These are phyloP conservation scores for Mystacides longicornis DNA, from an alignment of 2,888 invertebrate genomes.

Conservation along the genomic window DNA sequence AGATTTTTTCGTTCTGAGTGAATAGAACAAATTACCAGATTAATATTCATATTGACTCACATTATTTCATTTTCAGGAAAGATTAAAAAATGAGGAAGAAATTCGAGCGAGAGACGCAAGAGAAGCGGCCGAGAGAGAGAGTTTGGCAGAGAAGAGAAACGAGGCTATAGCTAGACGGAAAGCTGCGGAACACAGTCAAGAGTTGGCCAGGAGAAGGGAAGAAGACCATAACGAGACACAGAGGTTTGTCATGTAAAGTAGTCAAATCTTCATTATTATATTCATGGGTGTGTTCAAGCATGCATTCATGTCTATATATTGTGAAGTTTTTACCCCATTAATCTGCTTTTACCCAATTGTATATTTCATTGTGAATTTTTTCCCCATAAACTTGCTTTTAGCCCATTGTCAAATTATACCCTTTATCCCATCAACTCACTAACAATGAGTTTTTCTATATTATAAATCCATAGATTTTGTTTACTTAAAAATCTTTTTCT, in stretches of 20 bases:
- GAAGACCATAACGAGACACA: conserved; percentile 28
- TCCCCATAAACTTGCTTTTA: neutral
- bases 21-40: neutral
- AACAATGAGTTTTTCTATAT: no score
- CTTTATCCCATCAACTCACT: no score
- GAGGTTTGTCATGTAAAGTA: conserved; percentile 30
- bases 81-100: conserved; percentile 55
- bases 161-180: conserved; percentile 23
- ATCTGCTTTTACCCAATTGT: no score
- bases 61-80: conserved; percentile 37
- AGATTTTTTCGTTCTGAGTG: neutral
- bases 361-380: no score
- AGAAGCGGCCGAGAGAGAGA: conserved; percentile 42
- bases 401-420: no score
- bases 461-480: no score
- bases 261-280: neutral
- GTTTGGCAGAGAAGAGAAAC: conserved; percentile 31
- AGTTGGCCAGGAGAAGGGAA: conserved; percentile 24
- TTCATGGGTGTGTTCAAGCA: neutral
- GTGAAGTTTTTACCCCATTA: no score
- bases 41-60: neutral
- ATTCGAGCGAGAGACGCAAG: conserved; percentile 53
- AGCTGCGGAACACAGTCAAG: conserved; percentile 25
- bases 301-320: neutral
- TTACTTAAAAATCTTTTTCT: no score